phyloP scores from a whole-genome alignment of 2,113 vertebrate genomes.

The Leptocoma aspasia region DNA sequence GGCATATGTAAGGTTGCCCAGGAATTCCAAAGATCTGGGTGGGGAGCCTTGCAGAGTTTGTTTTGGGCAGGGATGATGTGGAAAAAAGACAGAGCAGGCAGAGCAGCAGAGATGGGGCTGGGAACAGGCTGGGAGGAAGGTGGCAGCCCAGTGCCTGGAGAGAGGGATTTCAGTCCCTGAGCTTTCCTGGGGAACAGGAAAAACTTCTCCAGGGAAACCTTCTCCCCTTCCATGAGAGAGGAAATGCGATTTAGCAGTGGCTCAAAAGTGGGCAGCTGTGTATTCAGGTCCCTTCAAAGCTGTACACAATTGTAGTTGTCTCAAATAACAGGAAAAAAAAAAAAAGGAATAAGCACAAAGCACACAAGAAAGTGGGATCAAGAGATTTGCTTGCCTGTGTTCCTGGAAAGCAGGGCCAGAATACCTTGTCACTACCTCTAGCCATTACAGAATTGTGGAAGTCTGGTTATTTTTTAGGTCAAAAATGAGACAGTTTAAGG shows the following conservation, averaged over 20 bases:
- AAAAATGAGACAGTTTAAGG: neutral
- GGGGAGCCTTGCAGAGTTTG: slow-evolving; percentile 32
- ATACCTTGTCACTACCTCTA: neutral
- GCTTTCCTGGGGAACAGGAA: neutral
- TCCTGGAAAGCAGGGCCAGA: neutral
- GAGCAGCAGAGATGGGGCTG: neutral
- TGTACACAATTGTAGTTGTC: accelerated
- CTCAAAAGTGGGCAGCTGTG: neutral
- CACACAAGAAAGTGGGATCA: neutral
- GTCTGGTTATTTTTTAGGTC: neutral
- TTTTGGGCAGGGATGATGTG: slow-evolving; percentile 36
- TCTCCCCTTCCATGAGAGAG: neutral
- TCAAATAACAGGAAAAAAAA: neutral
- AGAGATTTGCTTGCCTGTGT: neutral
- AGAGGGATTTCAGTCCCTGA: accelerated
- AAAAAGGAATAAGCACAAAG: neutral
- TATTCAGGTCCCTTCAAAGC: neutral
- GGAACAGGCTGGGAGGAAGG: neutral
- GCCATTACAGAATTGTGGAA: neutral
- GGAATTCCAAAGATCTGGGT: slow-evolving; percentile 60
- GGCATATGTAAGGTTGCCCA: slow-evolving; percentile 24
- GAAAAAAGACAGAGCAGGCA: neutral
- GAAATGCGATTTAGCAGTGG: neutral
- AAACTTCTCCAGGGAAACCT: neutral
- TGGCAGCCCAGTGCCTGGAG: neutral